Evolutionary conservation across 2,888 invertebrate genomes (phyloP), one percentile per base, ranked within the genome.

Genomic region (Beris chalybata): DNA sequence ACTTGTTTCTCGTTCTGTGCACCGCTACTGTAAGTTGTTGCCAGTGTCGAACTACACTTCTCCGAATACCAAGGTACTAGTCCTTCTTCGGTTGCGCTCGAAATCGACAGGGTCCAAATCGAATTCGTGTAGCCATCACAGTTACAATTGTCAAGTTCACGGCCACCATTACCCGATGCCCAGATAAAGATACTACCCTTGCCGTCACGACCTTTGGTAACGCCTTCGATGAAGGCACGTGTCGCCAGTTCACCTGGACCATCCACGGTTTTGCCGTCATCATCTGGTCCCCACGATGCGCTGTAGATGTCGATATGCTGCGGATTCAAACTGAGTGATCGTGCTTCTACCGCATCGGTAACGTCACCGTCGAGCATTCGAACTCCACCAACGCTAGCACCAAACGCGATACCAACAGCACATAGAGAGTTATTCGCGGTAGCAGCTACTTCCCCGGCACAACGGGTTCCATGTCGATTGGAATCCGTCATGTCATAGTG

Each of bases 91-190:
- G 92, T 96, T 4, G 93, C 93, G 74, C 96, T 95, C 67, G 95
- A 95, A 81, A 99, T 97, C 55, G 96, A 96, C 73, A 99, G 84
- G 15, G 98, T 99, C 91, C 97, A 97, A 76, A 99, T 98, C 68
- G 95, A 95, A 83, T 98, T 99, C 65, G 98, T 98, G 82, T 99
- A 99, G 31, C 98, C 98, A 81, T 99, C 99, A 82, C 98, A 99
- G 81, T 98, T 98, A 82, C 99, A 99, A 81, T 96, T 97, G 80
- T 97, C 97, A 74, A 92, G 89, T 76, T 97, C 95, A 53, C 95
- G 85, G 0, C 98, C 97, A 3, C 98, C 98, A 81, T 99, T 99
- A 48, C 98, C 98, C 0, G 96, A 97, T 0, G 98, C 98, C 98
- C 98, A 99, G 1, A 99, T 93, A 83, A 97, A 99, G 74, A 99